Conservation (phyloP, 2,888 invertebrate species). For the Melanostoma scalare region DNA sequence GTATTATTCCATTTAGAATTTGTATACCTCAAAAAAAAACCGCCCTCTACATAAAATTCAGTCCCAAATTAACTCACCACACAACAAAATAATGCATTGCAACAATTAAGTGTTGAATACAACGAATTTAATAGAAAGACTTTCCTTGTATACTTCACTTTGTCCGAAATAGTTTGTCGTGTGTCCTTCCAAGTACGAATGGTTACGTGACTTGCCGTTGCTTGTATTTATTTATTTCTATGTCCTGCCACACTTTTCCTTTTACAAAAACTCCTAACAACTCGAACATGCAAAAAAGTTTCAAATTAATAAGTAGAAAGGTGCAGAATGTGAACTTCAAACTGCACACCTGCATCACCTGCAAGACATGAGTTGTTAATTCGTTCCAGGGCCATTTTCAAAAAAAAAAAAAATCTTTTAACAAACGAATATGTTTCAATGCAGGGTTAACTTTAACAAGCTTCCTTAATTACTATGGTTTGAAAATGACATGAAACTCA, state of each 20-base stretch:
- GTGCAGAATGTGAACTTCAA: conserved; percentile 47
- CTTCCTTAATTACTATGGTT: conserved; percentile 74
- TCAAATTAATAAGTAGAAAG: conserved; percentile 39
- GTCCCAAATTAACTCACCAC: too few species aligned
- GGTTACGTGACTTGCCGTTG: neutral
- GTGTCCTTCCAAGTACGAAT: neutral
- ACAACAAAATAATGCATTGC: too few species aligned
- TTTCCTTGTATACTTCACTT: too few species aligned
- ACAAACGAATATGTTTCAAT: conserved; percentile 46
- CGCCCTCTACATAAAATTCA: too few species aligned
- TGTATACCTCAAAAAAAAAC: too few species aligned
- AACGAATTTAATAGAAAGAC: too few species aligned
- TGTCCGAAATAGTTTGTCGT: too few species aligned
- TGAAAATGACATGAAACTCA: conserved; percentile 48
- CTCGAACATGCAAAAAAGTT: conserved; percentile 29
- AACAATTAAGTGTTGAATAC: too few species aligned
- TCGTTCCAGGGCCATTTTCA: neutral
- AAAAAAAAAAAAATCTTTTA: neutral
- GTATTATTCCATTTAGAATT: too few species aligned
- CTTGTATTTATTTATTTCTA: conserved; percentile 4
- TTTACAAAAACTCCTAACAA: neutral
- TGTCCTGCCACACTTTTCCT: neutral
- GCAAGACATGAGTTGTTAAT: neutral
- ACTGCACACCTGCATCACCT: conserved; percentile 11
- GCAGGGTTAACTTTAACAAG: conserved; percentile 72